Conservation (phyloP, 2,888 invertebrate species). For the Drepanosiphum platanoidis region DNA sequence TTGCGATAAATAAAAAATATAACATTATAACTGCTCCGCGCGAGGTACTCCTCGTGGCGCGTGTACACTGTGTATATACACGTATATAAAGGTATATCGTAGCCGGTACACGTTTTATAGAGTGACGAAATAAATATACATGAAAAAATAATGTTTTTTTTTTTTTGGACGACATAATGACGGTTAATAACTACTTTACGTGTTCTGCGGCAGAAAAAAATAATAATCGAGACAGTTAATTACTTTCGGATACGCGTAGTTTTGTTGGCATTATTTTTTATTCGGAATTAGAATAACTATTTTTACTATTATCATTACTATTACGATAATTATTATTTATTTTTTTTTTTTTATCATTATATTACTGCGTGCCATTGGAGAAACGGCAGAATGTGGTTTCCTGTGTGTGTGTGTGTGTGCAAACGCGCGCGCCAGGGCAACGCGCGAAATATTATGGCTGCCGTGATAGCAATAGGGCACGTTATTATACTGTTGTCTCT, state of each 20-base stretch:
- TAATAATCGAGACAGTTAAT: conserved; percentile 55
- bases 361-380: conserved; percentile 53
- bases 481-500: conserved; percentile 13
- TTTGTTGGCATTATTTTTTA: conserved; percentile 48
- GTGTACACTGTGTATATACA: background rate
- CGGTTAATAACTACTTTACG: conserved; percentile 57
- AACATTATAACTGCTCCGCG: background rate
- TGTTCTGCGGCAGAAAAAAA: conserved; percentile 42
- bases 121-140: conserved; percentile 38
- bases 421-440: background rate
- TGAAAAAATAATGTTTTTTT: background rate
- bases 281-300: conserved; percentile 40
- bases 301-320: conserved; percentile 30
- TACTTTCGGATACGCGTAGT: conserved; percentile 61
- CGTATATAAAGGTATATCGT: background rate
- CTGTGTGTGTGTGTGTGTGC: conserved; percentile 1
- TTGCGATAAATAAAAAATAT: conserved; percentile 40
- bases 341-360: conserved; percentile 8
- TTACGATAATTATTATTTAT: conserved; percentile 38
- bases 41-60: no score
- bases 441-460: conserved; percentile 51
- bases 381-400: conserved; percentile 45
- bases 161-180: conserved; percentile 55
- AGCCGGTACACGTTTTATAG: background rate
- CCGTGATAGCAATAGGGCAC: conserved; percentile 55